Base-by-base conservation (phyloP, 2,888 invertebrate genomes). In the Pocota personata region DNA sequence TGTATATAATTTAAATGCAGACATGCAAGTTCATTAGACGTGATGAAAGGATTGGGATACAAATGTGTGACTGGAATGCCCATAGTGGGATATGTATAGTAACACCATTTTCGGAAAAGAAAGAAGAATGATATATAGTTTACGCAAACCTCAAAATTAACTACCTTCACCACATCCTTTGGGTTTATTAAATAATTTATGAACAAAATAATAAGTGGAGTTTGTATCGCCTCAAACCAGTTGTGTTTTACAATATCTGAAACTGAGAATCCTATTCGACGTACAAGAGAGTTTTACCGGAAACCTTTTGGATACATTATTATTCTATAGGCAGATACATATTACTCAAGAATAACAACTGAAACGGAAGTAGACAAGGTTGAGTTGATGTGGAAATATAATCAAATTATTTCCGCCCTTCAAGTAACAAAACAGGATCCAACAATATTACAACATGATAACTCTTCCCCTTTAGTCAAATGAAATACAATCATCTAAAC, bases 341-440 rank as follows among this genome's bases (percentile, higher is more conserved):
- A n/a, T 19, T 10, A 12, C 19, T 57, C 21, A 32, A 3, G 46
- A 24, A 32, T 19, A 16, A 37, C 66, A 66, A 10, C 66, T 32
- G 8, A 6, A 12, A 4, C 24, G 35, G 21, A 64, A 32, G 64
- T 64, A 35, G 48, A 48, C 48, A 50, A 66, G 21, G 48, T 66
- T 66, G 48, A 35, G 35, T 46, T 66, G 48, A 19, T 32, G 35
- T 21, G 4, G 24, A 32, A 66, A 50, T 66, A 50, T 50, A 50
- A 66, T 66, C 37, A 66, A 66, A 66, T 66, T 66, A 66, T 50
- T 35, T 50, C 21, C 66, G 19, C 21, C 66, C 35, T 30, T 46
- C 3, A 3, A 2, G 8, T n/a, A 46, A 19, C 32, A 32, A 32
- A 21, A 30, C 46, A 19, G 19, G 5, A 19, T 19, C 8, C 46